Conservation (phyloP, 2,797 vertebrate species). For the Schizothorax lantsangensis region DNA sequence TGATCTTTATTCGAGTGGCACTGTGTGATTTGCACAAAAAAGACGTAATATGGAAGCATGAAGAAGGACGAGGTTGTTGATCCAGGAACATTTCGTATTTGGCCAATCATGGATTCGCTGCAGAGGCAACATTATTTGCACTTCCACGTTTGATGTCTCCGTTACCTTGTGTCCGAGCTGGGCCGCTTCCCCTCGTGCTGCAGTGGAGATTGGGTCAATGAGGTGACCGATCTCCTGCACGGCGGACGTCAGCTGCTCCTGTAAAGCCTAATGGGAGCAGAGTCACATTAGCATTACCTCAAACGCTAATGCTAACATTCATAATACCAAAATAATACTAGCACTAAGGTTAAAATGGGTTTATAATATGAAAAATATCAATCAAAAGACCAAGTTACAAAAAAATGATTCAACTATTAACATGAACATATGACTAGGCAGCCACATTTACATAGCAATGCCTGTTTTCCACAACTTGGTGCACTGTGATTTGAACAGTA, state of each 20-base stretch:
- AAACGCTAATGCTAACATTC: neutral
- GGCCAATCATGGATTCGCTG: neutral
- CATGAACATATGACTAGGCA: neutral
- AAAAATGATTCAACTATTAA: neutral
- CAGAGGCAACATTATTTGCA: neutral
- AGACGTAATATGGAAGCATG: neutral
- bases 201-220: slow-evolving; percentile 93
- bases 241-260: slow-evolving; percentile 95
- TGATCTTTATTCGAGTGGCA: neutral
- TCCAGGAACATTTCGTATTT: neutral
- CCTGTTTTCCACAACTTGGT: neutral
- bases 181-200: slow-evolving; percentile 93
- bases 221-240: slow-evolving; percentile 98
- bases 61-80: neutral
- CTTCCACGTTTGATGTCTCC: neutral
- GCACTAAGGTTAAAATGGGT: neutral
- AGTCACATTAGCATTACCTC: slow-evolving; percentile 32
- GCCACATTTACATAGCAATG: neutral
- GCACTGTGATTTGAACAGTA: neutral
- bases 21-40: neutral
- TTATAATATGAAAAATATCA: neutral
- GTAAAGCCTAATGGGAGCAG: slow-evolving; percentile 84
- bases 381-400: neutral
- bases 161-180: slow-evolving; percentile 97
- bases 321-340: neutral